These are phyloP conservation scores for Paratrypauchen microcephalus DNA, from an alignment of 2,797 vertebrate species.

Conservation along the genomic window DNA sequence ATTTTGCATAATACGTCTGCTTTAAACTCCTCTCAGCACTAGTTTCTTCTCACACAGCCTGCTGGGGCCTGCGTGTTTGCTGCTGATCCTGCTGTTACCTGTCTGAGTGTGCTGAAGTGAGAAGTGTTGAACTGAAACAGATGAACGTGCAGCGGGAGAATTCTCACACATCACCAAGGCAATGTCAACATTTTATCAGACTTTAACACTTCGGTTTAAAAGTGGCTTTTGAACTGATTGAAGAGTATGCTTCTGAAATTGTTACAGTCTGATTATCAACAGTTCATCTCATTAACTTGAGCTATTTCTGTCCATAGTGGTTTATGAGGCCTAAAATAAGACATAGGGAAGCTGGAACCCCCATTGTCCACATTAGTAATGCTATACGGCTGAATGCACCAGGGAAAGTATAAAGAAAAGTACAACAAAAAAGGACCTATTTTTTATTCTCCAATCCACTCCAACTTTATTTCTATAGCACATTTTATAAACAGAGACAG, in stretches of 20 bases:
- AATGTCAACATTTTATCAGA: not conserved
- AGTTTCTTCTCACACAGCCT: not conserved
- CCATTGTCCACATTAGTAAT: no score
- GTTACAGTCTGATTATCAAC: not conserved
- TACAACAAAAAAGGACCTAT: no score
- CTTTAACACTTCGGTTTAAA: not conserved
- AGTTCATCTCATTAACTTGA: not conserved
- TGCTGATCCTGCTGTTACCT: conserved; percentile 3
- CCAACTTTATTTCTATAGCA: no score
- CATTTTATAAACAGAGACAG: no score
- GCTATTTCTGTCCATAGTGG: not conserved
- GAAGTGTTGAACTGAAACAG: not conserved
- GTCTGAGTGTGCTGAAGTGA: not conserved
- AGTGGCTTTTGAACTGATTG: not conserved
- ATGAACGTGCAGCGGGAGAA: not conserved
- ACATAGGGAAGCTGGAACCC: no score
- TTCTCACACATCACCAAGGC: conserved; percentile 1
- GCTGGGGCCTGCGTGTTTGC: not conserved
- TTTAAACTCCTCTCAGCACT: not conserved
- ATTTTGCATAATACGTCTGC: no score
- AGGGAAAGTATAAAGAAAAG: no score
- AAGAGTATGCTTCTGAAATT: not conserved
- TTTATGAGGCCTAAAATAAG: not conserved
- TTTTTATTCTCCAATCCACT: no score
- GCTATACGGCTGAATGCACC: not conserved